These are phyloP conservation scores for Nansenia antarctica DNA, from an alignment of 2,113 vertebrate species.

Conservation along the genomic window DNA sequence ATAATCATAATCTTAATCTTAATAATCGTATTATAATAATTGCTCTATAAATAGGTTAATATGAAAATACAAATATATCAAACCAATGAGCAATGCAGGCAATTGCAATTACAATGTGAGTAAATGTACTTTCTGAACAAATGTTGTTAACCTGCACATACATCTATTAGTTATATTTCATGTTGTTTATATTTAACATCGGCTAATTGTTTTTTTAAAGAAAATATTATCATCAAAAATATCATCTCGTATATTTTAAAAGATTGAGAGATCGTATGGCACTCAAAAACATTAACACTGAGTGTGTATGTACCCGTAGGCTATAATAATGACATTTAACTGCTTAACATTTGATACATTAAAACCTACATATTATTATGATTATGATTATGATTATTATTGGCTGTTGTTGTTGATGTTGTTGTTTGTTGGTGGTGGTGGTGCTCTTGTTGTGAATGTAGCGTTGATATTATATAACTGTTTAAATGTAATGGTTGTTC, in stretches of 20 bases:
- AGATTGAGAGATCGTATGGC: too few species aligned
- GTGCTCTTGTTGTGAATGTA: slow-evolving; percentile 7
- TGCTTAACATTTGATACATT: not conserved
- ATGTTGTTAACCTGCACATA: not conserved
- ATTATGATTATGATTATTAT: not conserved
- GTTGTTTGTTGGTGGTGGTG: not conserved
- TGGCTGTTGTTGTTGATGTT: not conserved
- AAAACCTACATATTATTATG: not conserved
- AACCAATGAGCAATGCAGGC: not conserved
- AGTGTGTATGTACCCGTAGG: too few species aligned
- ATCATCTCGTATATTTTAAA: too few species aligned
- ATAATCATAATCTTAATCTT: slow-evolving; percentile 1
- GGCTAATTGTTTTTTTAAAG: too few species aligned
- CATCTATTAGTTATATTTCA: too few species aligned
- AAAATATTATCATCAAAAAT: too few species aligned
- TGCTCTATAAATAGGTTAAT: not conserved
- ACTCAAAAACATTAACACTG: too few species aligned
- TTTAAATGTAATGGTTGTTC: not conserved
- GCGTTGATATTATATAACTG: not conserved
- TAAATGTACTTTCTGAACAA: not conserved
- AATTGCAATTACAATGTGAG: not conserved
- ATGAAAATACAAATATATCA: not conserved
- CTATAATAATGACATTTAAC: too few species aligned
- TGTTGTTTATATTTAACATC: too few species aligned
- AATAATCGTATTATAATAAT: slow-evolving; percentile 2